Base-by-base conservation (phyloP, 1,140 invertebrate species). In the Diorhabda carinulata region DNA sequence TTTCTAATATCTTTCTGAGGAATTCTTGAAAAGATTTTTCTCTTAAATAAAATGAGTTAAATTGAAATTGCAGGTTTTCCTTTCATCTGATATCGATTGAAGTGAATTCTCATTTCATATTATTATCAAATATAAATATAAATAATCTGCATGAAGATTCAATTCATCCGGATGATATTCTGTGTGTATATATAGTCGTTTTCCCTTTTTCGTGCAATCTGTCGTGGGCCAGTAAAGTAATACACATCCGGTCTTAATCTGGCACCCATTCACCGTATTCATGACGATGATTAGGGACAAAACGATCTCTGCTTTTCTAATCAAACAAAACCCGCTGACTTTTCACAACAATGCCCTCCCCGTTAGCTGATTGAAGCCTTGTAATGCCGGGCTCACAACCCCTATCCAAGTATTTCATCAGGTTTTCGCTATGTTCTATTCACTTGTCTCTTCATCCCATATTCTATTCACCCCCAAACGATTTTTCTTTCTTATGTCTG, bases 321-420 rank as follows among this genome's bases (percentile, higher is more conserved):
- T 77, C 75, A 77, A 78, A 78, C 75, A 76, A 77, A 78, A 75
- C 77, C 72, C 67, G 74, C 74, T 76, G 77, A 78, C 77, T 78
- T 78, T 78, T 76, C 74, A 74, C 76, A 78, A 78, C 77, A 78
- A 78, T 76, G 75, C 71, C 59, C 67, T 71, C 66, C 68, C 59
- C 66, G 70, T 66, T 59, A 67, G 44, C 74, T 74, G 75, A 78
- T 78, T 78, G 77, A 78, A 78, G 76, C 77, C 75, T 56, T 76
- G 77, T 76, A 78, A 78, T 73, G 76, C 71, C 77, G 73, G 47
- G 76, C 76, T 77, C 76, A 76, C 74, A 74, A 67, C 65, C 74
- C 72, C 70, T n/a, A 8, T 52, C n/a, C 47, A 52, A 59, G 69
- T 71, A 74, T 74, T 74, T 70, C 71, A 73, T 71, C 68, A 52